phyloP scores from a whole-genome alignment of 2,797 vertebrate genomes.

The Acanthopagrus latus region DNA sequence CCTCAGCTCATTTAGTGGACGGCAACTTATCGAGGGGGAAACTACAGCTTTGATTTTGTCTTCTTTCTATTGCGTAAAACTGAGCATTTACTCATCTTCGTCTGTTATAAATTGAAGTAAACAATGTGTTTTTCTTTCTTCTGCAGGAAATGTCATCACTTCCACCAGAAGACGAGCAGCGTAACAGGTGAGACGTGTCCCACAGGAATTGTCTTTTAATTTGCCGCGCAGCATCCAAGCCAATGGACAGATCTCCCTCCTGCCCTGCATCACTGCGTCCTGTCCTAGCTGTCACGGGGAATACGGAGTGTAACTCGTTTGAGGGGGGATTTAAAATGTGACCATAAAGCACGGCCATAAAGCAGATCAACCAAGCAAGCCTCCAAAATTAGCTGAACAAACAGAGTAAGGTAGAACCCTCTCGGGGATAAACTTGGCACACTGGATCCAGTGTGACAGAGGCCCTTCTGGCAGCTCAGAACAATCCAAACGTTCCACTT shows the following conservation, averaged over 20 bases:
- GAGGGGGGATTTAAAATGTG: conserved; percentile 61
- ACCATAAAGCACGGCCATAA: conserved; percentile 68
- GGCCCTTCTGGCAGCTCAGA: conserved; percentile 72
- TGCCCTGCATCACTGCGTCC: background rate
- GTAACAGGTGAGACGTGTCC: conserved; percentile 75
- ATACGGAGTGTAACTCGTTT: conserved; percentile 55
- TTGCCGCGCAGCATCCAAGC: background rate
- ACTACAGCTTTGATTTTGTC: conserved; percentile 46
- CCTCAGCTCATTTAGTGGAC: conserved; percentile 45
- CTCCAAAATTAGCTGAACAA: conserved; percentile 82
- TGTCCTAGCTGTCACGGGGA: conserved; percentile 29
- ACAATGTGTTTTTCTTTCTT: conserved; percentile 44
- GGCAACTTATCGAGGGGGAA: conserved; percentile 38
- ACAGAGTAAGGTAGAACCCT: conserved; percentile 77
- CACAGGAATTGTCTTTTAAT: conserved; percentile 3
- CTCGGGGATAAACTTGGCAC: conserved; percentile 72
- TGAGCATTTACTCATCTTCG: background rate
- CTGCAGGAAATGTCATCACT: conserved; percentile 74
- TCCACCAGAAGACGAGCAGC: conserved; percentile 48
- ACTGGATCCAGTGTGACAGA: conserved; percentile 75
- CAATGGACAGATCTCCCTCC: conserved; percentile 11
- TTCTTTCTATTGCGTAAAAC: conserved; percentile 5
- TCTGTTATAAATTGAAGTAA: conserved; percentile 26
- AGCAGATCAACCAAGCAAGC: conserved; percentile 70
- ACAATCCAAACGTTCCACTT: conserved; percentile 82